phyloP scores from a whole-genome alignment of 2,797 vertebrate species.

The Coluber constrictor region DNA sequence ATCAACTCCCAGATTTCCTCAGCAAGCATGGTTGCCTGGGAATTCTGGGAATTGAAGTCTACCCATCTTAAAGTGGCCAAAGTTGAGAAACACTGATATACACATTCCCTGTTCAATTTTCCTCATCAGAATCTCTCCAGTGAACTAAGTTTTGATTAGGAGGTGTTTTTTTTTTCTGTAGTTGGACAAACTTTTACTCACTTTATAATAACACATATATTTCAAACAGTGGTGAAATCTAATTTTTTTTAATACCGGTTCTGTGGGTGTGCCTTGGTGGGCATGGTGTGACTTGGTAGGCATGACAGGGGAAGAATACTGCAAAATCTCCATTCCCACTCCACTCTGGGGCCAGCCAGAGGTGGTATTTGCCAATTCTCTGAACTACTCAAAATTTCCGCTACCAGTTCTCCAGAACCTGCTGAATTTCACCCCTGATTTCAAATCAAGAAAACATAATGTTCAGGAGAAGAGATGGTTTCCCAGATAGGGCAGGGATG shows the following conservation, averaged over 20 bases:
- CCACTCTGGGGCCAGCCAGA: too few relatives aligned
- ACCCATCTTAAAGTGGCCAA: not conserved
- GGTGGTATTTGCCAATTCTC: too few relatives aligned
- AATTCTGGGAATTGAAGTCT: not conserved
- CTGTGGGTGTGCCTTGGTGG: too few relatives aligned
- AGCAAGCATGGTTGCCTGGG: not conserved
- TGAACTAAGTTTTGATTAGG: not conserved
- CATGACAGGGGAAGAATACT: too few relatives aligned
- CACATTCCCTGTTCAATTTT: not conserved
- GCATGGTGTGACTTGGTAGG: too few relatives aligned
- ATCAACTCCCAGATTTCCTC: too few relatives aligned
- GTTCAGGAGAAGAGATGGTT: not conserved
- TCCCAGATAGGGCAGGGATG: not conserved
- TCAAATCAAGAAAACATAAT: not conserved
- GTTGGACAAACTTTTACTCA: not conserved
- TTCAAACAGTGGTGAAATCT: too few relatives aligned
- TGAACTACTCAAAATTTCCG: too few relatives aligned
- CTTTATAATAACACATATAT: not conserved
- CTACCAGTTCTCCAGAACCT: too few relatives aligned
- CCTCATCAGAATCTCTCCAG: not conserved
- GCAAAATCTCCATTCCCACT: too few relatives aligned
- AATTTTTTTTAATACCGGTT: too few relatives aligned
- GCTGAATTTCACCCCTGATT: too few relatives aligned
- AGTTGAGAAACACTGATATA: not conserved
- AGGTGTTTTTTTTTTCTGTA: not conserved